These are phyloP conservation scores for Herpetotheres cachinnans DNA, from an alignment of 2,113 vertebrate genomes.

Conservation along the genomic window DNA sequence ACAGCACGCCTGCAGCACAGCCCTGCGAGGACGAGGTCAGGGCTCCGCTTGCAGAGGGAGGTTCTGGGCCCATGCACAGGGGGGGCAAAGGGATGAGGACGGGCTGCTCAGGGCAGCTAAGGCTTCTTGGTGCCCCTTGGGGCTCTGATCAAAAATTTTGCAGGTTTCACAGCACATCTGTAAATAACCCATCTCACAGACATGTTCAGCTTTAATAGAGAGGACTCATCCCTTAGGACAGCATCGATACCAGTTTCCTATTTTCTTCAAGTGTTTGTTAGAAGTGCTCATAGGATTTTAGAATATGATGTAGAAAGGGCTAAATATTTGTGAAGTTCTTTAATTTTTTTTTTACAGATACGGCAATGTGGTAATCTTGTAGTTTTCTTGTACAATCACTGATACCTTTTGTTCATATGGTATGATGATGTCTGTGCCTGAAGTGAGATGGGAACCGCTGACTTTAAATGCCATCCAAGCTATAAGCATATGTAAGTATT, in stretches of 20 bases:
- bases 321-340: not conserved
- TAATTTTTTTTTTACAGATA: not conserved
- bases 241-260: accelerated
- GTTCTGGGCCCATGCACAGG: accelerated
- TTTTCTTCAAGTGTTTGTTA: not conserved
- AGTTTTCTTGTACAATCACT: not conserved
- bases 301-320: not conserved
- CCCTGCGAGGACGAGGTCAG: not conserved
- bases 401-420: not conserved
- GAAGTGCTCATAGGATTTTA: not conserved
- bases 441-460: not conserved
- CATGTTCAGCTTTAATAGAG: not conserved
- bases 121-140: not conserved
- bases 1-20: not conserved
- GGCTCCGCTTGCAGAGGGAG: not conserved
- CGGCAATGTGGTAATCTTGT: not conserved
- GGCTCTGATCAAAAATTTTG: not conserved
- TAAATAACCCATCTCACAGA: not conserved
- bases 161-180: not conserved
- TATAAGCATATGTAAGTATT: not conserved
- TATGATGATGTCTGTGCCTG: not conserved
- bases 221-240: not conserved
- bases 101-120: not conserved
- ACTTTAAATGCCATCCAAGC: not conserved
- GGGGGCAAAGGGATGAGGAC: accelerated